Percentiles rank a stretch among this genome's conserved stretches.
Conservation (phyloP, 2,113 vertebrate species). For the Eidolon helvum region DNA sequence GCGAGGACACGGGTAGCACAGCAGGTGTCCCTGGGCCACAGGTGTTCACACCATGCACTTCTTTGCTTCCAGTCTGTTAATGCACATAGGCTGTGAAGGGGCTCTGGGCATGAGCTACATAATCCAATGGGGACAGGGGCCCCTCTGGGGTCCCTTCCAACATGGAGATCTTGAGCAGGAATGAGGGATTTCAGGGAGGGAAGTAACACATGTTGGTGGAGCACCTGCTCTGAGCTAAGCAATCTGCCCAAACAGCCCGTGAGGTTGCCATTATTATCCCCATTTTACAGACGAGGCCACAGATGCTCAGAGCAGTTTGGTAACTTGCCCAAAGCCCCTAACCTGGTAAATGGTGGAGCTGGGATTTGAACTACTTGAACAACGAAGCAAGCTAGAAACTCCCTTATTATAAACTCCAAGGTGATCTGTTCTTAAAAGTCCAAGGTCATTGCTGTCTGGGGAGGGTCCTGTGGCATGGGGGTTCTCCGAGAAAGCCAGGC, state of each 20-base stretch:
- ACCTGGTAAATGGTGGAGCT: background rate
- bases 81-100: background rate
- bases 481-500: background rate
- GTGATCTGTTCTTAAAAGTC: background rate
- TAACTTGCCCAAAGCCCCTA: background rate
- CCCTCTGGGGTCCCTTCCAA: background rate
- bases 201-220: background rate
- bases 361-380: background rate
- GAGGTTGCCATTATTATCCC: background rate
- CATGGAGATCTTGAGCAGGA: background rate
- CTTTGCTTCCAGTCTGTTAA: background rate
- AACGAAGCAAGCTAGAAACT: background rate
- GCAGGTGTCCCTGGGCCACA: background rate
- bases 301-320: background rate
- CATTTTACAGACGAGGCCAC: background rate
- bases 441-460: background rate
- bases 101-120: background rate
- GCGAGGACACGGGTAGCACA: background rate
- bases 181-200: background rate
- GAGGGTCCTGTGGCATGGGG: background rate
- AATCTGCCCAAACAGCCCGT: background rate
- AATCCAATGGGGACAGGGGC: background rate
- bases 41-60: rapidly evolving
- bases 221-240: background rate
- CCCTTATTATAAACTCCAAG: background rate